Conservation (phyloP, 2,797 vertebrate genomes). For the Onychomys leucogaster region DNA sequence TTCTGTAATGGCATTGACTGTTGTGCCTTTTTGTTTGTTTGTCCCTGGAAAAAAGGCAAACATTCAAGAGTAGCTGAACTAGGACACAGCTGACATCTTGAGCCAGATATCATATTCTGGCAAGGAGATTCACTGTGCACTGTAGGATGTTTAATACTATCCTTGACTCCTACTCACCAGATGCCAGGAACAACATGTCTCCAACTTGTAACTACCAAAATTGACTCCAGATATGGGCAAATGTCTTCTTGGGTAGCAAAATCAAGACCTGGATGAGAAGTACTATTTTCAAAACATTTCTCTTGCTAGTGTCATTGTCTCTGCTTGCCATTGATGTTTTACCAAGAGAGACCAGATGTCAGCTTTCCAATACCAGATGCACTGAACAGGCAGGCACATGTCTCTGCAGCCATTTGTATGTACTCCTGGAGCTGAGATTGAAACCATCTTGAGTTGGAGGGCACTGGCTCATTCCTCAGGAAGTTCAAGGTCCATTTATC, state of each 20-base stretch:
- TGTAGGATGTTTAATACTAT: not conserved
- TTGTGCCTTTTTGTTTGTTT: not conserved
- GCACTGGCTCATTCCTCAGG: slow-evolving; percentile 66
- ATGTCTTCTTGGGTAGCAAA: slow-evolving; percentile 23
- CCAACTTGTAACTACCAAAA: slow-evolving; percentile 3
- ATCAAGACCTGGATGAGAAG: slow-evolving; percentile 40
- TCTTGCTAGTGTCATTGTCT: slow-evolving; percentile 56
- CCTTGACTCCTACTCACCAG: not conserved
- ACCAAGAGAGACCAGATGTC: slow-evolving; percentile 71
- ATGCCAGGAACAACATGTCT: not conserved
- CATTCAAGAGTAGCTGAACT: slow-evolving; percentile 53
- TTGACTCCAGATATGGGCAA: slow-evolving; percentile 24
- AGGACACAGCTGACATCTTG: not conserved
- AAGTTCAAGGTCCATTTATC: slow-evolving; percentile 73
- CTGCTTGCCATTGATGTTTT: slow-evolving; percentile 61
- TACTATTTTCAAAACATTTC: slow-evolving; percentile 65
- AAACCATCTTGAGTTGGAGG: slow-evolving; percentile 51
- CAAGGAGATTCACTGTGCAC: not conserved
- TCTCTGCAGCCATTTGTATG: slow-evolving; percentile 46
- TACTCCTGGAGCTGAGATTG: slow-evolving; percentile 57
- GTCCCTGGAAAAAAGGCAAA: slow-evolving; percentile 68
- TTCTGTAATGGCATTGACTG: slow-evolving; percentile 71
- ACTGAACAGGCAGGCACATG: slow-evolving; percentile 25
- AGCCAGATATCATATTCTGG: not conserved
- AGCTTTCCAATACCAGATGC: slow-evolving; percentile 66